Evolutionary conservation across 2,113 vertebrate genomes (phyloP).

Genomic region (Hemiscyllium ocellatum): DNA sequence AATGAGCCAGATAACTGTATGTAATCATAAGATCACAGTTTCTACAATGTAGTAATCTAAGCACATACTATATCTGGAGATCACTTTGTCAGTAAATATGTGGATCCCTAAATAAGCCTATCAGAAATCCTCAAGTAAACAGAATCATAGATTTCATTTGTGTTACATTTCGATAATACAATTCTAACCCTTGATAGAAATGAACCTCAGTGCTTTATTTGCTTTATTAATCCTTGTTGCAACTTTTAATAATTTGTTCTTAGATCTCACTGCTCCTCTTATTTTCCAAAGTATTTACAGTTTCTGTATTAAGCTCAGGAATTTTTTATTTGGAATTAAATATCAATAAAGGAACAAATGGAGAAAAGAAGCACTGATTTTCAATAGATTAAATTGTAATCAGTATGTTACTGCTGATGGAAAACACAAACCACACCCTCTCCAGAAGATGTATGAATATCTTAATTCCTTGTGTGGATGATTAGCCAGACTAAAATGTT

Average conservation of each 20-base stretch:
- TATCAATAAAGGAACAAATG: not conserved
- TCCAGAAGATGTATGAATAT: not conserved
- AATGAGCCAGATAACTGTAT: too few species aligned
- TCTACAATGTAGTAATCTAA: too few species aligned
- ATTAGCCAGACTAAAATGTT: not conserved
- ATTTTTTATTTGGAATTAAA: not conserved
- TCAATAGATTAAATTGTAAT: not conserved
- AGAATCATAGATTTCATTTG: too few species aligned
- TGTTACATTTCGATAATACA: too few species aligned
- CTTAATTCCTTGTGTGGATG: not conserved
- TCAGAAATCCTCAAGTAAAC: too few species aligned
- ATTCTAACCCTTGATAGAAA: not conserved
- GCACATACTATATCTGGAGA: too few species aligned
- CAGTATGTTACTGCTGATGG: not conserved
- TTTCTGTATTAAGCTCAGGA: not conserved
- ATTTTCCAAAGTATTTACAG: not conserved
- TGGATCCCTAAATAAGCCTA: too few species aligned
- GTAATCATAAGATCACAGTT: too few species aligned
- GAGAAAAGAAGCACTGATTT: not conserved
- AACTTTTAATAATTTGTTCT: not conserved
- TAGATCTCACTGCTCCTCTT: not conserved
- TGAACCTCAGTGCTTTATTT: not conserved
- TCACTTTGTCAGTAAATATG: too few species aligned
- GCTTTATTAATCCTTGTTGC: not conserved
- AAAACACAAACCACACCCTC: not conserved